Percentiles rank a stretch among this genome's conserved stretches.
These are phyloP conservation scores for Epinotia brunnichana DNA, from an alignment of 2,888 invertebrate genomes.

Conservation along the genomic window DNA sequence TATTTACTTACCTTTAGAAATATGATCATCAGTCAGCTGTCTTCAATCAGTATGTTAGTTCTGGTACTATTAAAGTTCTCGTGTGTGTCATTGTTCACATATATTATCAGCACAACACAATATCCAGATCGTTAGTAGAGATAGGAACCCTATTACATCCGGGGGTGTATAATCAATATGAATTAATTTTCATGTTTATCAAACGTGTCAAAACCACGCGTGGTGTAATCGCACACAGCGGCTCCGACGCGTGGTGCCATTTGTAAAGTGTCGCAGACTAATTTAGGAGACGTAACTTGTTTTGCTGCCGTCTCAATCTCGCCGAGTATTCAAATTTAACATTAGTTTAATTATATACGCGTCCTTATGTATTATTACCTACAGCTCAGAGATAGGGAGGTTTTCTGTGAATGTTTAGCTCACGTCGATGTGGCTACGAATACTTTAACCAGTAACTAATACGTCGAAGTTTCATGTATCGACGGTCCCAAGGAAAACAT, in stretches of 20 bases:
- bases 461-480: no score
- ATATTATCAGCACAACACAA: not conserved
- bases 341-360: not conserved
- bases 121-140: not conserved
- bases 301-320: not conserved
- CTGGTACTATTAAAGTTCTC: not conserved
- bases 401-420: no score
- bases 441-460: no score
- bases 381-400: no score
- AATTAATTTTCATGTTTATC: conserved; percentile 19
- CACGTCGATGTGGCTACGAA: no score
- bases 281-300: conserved; percentile 9
- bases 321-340: not conserved
- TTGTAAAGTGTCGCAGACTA: not conserved
- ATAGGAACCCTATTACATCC: not conserved
- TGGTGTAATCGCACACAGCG: conserved; percentile 5
- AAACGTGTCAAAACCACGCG: conserved; percentile 11
- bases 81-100: not conserved
- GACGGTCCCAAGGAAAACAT: no score
- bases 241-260: not conserved
- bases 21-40: no score
- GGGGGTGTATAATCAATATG: conserved; percentile 10
- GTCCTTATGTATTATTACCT: no score
- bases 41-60: no score
- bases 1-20: no score